These are phyloP conservation scores for Daktulosphaira vitifoliae DNA, from an alignment of 1,140 invertebrate genomes.

Conservation along the genomic window DNA sequence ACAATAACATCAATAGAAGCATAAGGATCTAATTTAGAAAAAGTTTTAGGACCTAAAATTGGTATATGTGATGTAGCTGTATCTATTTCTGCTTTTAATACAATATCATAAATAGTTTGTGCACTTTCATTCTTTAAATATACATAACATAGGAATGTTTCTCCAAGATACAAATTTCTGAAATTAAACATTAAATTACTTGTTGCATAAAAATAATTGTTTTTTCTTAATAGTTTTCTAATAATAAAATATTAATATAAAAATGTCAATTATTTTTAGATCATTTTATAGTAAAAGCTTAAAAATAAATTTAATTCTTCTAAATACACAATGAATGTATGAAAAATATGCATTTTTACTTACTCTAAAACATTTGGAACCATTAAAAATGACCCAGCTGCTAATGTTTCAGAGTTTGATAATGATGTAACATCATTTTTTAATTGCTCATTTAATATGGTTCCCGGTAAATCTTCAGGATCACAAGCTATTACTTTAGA, in stretches of 20 bases:
- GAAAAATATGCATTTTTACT: conserved; percentile 51
- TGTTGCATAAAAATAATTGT: too few relatives aligned
- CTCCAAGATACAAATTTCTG: conserved; percentile 80
- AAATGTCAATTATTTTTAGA: too few relatives aligned
- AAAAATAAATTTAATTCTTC: too few relatives aligned
- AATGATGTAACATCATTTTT: conserved; percentile 68
- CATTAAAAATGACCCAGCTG: conserved; percentile 78
- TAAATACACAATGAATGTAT: too few relatives aligned
- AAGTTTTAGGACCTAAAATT: conserved; percentile 16
- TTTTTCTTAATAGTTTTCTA: too few relatives aligned
- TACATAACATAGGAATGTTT: conserved; percentile 96
- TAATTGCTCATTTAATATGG: conserved; percentile 64
- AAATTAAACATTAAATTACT: too few relatives aligned
- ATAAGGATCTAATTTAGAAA: conserved; percentile 16
- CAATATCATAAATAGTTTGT: conserved; percentile 69
- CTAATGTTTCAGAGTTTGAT: conserved; percentile 68
- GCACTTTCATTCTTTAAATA: conserved; percentile 92
- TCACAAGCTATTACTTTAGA: conserved; percentile 72
- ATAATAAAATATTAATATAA: too few relatives aligned
- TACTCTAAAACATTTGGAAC: conserved; percentile 92
- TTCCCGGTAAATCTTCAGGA: conserved; percentile 70
- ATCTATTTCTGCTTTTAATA: conserved; percentile 56
- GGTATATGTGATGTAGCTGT: conserved; percentile 24
- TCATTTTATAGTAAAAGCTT: too few relatives aligned
- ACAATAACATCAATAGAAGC: conserved; percentile 30